Base-by-base conservation (phyloP, 2,888 invertebrate species). In the Cosmia trapezina region DNA sequence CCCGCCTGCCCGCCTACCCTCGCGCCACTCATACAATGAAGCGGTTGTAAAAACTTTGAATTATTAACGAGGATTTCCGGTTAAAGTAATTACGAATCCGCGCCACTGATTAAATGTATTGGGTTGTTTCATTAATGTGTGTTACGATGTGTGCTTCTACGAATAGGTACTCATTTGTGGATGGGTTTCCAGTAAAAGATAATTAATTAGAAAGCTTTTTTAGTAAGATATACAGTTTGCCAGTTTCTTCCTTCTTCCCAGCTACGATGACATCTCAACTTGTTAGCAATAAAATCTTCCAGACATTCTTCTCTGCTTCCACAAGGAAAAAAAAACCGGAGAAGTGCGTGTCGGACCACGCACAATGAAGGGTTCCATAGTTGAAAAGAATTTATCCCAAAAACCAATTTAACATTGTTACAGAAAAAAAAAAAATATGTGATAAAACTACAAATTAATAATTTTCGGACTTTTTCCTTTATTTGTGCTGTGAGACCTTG, bases 51-150 rank as follows among this genome's bases (percentile, higher is more conserved):
- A 89, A 89, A 89, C 86, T 86, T 88, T 87, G 86, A 89, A 88
- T 88, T 87, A 87, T 87, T 87, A 89, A 89, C 87, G 86, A 87
- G 87, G 81, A 89, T 89, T 89, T 83, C 87, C 84, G 70, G 68
- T 71, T 77, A 67, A 70, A 83, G 74, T 83, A 78, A 78, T 84
- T 83, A 83, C 74, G 70, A 75, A 79, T 83, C 73, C 69, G 71
- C 53, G 72, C 60, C 70, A 71, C 76, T 73, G 81, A 79, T 84
- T 85, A 80, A 85, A 85, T 77, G 73, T 83, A 82, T 83, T 70
- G 57, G 79, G 73, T 61, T 62, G 79, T 64, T 83, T 73, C 57
- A 81, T 78, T 73, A 83, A 70, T 56, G 54, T 73, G 59, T 73
- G 57, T 83, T 78, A 83, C 73, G 67, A 59, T 68, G 67, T 73